Conservation (phyloP, 2,797 vertebrate genomes). For the Prunella strophiata region DNA sequence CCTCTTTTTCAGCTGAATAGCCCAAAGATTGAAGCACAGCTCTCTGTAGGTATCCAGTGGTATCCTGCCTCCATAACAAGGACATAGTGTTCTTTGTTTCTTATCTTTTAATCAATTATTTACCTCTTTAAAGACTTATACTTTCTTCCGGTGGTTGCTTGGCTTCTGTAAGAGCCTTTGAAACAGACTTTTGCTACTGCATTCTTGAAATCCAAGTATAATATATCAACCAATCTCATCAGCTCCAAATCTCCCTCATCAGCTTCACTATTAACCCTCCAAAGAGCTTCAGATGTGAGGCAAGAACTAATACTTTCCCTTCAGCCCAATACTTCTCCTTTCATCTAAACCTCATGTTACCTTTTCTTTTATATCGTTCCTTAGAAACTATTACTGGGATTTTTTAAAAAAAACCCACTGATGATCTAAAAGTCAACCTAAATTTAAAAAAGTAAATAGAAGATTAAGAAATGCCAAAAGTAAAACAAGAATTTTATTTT, state of each 20-base stretch:
- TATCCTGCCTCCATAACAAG: background rate
- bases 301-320: background rate
- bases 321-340: background rate
- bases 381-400: background rate
- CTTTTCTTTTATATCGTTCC: background rate
- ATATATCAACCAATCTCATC: background rate
- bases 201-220: conserved; percentile 4
- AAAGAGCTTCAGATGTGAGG: background rate
- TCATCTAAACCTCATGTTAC: background rate
- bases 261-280: background rate
- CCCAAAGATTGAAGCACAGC: background rate
- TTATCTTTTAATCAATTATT: conserved; percentile 30
- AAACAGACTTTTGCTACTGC: background rate
- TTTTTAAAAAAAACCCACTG: rapidly evolving
- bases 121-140: background rate
- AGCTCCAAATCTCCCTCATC: background rate
- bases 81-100: background rate
- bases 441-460: background rate
- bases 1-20: background rate
- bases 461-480: background rate
- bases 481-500: background rate
- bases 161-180: conserved; percentile 16
- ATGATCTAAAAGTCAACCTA: background rate
- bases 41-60: background rate
- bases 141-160: background rate